Conservation (phyloP, 2,888 invertebrate species). For the Campoletis raptor region DNA sequence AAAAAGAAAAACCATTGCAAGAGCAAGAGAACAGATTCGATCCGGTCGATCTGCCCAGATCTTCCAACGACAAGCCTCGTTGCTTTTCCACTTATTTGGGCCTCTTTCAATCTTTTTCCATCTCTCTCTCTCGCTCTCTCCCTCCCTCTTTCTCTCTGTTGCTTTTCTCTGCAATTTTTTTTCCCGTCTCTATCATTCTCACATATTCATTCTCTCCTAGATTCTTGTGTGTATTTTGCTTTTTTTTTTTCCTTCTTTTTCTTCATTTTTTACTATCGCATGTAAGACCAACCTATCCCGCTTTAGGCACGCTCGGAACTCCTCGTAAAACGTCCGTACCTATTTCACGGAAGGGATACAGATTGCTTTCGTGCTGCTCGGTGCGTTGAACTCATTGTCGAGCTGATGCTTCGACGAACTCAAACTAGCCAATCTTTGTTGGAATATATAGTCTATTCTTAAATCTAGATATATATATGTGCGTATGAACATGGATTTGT, state of each 20-base stretch:
- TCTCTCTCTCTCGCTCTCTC: not conserved
- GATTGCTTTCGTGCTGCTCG: slow-evolving; percentile 68
- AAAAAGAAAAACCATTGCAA: not conserved
- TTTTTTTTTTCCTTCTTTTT: not conserved
- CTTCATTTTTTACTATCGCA: slow-evolving; percentile 42
- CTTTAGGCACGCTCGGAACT: slow-evolving; percentile 67
- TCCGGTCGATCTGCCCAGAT: slow-evolving; percentile 63
- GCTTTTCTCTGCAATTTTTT: not conserved
- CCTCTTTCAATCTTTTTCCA: slow-evolving; percentile 20
- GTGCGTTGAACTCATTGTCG: slow-evolving; percentile 68
- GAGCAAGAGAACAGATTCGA: slow-evolving; percentile 59
- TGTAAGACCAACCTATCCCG: slow-evolving; percentile 50
- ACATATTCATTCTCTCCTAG: slow-evolving; percentile 39
- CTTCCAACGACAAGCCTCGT: slow-evolving; percentile 62
- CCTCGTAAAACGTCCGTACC: slow-evolving; percentile 68
- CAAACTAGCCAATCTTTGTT: slow-evolving; percentile 43
- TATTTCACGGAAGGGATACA: slow-evolving; percentile 67
- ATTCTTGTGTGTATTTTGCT: not conserved
- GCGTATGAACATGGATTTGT: not conserved
- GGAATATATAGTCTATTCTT: slow-evolving; percentile 18
- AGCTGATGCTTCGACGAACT: slow-evolving; percentile 48
- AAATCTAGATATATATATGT: not conserved
- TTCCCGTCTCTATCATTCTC: slow-evolving; percentile 24
- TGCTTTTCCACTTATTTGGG: slow-evolving; percentile 52
- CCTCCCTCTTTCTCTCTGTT: slow-evolving; percentile 17